These are phyloP conservation scores for Euplexia lucipara DNA, from an alignment of 2,888 invertebrate species.

Conservation along the genomic window DNA sequence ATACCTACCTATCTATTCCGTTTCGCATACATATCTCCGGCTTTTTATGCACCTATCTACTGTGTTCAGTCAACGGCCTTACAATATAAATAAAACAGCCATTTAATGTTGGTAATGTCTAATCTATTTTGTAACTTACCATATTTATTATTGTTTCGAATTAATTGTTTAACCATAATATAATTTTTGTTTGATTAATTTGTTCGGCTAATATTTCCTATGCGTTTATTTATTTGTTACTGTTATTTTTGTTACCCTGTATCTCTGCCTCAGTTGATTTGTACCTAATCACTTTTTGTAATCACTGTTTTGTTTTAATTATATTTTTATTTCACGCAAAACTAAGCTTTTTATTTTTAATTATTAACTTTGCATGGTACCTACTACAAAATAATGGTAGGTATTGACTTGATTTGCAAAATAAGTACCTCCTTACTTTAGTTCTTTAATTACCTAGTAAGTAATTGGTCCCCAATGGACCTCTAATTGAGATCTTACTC, in stretches of 20 bases:
- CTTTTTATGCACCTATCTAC: slow-evolving; percentile 61
- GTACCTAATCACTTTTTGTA: slow-evolving; percentile 50
- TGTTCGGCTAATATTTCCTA: slow-evolving; percentile 37
- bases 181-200: slow-evolving; percentile 37
- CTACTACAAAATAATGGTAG: no score
- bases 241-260: slow-evolving; percentile 40
- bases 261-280: slow-evolving; percentile 42
- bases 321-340: slow-evolving; percentile 56
- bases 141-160: slow-evolving; percentile 42
- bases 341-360: slow-evolving; percentile 62
- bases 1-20: slow-evolving; percentile 50
- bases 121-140: slow-evolving; percentile 39
- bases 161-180: slow-evolving; percentile 31
- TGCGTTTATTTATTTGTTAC: slow-evolving; percentile 43
- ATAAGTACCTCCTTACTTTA: not conserved
- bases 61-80: slow-evolving; percentile 67
- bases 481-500: no score
- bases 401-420: slow-evolving; percentile 1
- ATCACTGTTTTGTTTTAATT: slow-evolving; percentile 60
- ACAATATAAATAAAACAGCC: slow-evolving; percentile 56
- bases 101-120: slow-evolving; percentile 39
- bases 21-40: slow-evolving; percentile 52
- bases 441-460: not conserved
- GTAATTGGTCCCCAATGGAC: not conserved
- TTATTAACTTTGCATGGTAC: no score